A percentile compares a stretch with the other conserved stretches of the same genome.
Evolutionary conservation across 2,888 invertebrate genomes (phyloP).

Genomic region (Elmis aenea): DNA sequence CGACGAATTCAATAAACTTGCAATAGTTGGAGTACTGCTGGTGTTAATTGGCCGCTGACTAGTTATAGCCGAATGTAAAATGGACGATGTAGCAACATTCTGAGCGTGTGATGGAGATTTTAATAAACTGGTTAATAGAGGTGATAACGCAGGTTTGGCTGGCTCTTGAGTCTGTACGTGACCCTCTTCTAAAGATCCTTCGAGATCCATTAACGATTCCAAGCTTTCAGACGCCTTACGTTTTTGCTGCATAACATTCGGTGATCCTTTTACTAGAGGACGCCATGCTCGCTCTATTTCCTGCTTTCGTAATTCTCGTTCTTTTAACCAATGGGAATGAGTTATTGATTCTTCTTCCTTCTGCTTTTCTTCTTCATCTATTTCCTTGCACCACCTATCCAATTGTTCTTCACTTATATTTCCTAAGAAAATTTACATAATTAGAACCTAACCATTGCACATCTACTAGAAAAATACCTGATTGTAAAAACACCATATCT

Average conservation of each 20-base stretch:
- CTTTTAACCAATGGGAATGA: constrained; percentile 58
- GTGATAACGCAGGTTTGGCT: constrained; percentile 57
- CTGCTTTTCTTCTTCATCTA: constrained; percentile 68
- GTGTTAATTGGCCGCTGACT: constrained; percentile 39
- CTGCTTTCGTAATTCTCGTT: constrained; percentile 61
- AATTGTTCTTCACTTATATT: constrained; percentile 66
- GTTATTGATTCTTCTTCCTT: constrained; percentile 63
- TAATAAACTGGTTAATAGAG: constrained; percentile 75
- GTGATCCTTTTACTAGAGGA: constrained; percentile 37
- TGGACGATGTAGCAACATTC: constrained; percentile 43
- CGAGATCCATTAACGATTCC: constrained; percentile 36
- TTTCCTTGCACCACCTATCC: constrained; percentile 66
- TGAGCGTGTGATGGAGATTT: constrained; percentile 61
- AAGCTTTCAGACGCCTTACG: constrained; percentile 41
- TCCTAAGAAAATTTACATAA: constrained; percentile 27
- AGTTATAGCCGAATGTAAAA: constrained; percentile 44
- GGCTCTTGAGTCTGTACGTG: constrained; percentile 27
- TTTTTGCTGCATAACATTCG: constrained; percentile 35
- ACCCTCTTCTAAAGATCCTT: constrained; percentile 30
- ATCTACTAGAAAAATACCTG: constrained; percentile 47
- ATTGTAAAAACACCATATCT: constrained; percentile 53
- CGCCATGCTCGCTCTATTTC: constrained; percentile 59
- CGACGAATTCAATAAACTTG: constrained; percentile 49
- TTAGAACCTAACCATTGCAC: background rate
- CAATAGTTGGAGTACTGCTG: constrained; percentile 49